These are phyloP conservation scores for Triplophysa yarkandensis DNA, from an alignment of 2,797 vertebrate genomes.

Conservation along the genomic window DNA sequence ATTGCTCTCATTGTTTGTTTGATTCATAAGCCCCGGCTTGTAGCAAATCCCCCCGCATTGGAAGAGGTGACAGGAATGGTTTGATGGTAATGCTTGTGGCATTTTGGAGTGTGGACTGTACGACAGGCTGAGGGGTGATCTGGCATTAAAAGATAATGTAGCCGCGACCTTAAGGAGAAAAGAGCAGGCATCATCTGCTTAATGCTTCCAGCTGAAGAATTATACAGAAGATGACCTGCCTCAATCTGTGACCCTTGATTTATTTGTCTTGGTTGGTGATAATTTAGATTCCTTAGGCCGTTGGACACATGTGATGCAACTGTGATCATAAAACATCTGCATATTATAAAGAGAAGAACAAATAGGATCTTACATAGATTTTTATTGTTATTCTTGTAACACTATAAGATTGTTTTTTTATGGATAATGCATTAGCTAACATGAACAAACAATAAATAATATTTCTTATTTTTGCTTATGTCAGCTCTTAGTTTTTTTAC, in stretches of 20 bases:
- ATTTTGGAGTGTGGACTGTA: conserved; percentile 38
- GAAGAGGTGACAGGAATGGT: conserved; percentile 42
- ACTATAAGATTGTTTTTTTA: too few relatives aligned
- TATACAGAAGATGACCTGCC: conserved; percentile 35
- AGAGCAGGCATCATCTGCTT: conserved; percentile 38
- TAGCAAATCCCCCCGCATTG: conserved; percentile 48
- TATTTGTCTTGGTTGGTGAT: conserved; percentile 10
- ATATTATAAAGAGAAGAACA: too few relatives aligned
- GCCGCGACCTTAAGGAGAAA: conserved; percentile 58
- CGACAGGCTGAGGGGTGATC: conserved; percentile 68
- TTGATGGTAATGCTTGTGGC: conserved; percentile 28
- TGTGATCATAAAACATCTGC: neutral
- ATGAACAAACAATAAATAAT: too few relatives aligned
- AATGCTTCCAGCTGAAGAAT: conserved; percentile 15
- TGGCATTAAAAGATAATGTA: conserved; percentile 70
- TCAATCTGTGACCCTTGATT: conserved; percentile 32
- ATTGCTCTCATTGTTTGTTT: conserved; percentile 40
- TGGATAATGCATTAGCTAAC: too few relatives aligned
- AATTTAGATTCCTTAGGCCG: neutral
- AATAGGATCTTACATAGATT: neutral
- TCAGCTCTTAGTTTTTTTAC: too few relatives aligned
- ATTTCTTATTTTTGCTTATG: too few relatives aligned
- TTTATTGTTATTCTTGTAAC: neutral
- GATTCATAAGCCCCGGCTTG: conserved; percentile 49
- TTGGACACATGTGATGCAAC: neutral